Percentiles rank a stretch among this genome's conserved stretches.
These are phyloP conservation scores for Paratilapia polleni DNA, from an alignment of 2,113 vertebrate genomes.

Conservation along the genomic window DNA sequence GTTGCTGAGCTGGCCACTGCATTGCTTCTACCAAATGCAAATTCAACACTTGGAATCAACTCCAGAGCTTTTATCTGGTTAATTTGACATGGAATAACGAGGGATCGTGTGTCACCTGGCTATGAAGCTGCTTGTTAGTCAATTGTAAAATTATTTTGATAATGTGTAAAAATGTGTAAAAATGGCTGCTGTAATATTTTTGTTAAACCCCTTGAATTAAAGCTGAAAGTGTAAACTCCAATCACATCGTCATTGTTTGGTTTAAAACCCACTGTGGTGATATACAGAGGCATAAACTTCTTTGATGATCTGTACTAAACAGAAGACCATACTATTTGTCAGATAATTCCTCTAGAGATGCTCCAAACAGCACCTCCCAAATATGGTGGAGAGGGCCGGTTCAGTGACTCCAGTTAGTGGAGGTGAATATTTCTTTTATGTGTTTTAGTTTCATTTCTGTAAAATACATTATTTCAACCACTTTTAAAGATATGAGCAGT, in stretches of 20 bases:
- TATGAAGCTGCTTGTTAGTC: too few species aligned
- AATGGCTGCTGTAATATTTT: neutral
- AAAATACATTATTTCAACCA: too few species aligned
- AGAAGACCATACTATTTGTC: neutral
- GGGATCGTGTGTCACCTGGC: too few species aligned
- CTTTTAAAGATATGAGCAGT: too few species aligned
- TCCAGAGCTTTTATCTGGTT: neutral
- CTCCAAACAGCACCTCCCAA: neutral
- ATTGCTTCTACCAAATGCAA: neutral
- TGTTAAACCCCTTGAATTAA: neutral
- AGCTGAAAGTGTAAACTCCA: neutral
- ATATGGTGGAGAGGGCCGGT: neutral
- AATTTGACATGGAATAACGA: neutral
- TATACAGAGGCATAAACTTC: neutral
- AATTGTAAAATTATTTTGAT: neutral
- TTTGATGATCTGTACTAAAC: neutral
- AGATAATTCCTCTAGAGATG: neutral
- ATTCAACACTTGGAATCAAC: neutral
- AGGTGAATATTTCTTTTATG: neutral
- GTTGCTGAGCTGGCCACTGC: neutral
- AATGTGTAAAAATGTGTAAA: neutral
- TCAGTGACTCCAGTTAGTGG: neutral
- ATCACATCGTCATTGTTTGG: neutral
- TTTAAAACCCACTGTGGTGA: neutral
- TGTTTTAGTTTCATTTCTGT: neutral